Percentiles rank a stretch among this genome's conserved stretches.
Conservation (phyloP, 2,113 vertebrate species). For the Gobiocypris rarus region DNA sequence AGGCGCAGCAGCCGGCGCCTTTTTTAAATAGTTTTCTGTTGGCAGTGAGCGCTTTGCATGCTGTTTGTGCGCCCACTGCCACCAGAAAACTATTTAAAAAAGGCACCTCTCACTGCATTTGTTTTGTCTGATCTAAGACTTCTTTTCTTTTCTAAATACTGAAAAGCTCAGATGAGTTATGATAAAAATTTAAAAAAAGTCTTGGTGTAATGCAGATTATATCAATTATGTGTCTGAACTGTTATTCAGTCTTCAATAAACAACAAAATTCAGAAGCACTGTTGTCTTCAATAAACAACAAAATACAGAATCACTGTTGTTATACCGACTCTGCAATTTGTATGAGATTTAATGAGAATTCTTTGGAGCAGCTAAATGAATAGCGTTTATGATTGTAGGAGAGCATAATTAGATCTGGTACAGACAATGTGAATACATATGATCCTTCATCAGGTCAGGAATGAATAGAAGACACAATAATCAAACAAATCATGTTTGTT, state of each 20-base stretch:
- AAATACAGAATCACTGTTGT: neutral
- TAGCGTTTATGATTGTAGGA: neutral
- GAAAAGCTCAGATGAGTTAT: no score
- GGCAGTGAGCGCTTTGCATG: no score
- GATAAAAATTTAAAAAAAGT: neutral
- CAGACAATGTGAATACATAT: slow-evolving; percentile 13
- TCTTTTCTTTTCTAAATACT: no score
- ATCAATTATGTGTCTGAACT: neutral
- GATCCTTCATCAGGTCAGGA: slow-evolving; percentile 34
- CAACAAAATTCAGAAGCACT: neutral
- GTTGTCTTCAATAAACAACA: neutral
- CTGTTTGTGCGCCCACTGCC: no score
- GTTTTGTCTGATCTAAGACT: no score
- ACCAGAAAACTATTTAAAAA: no score
- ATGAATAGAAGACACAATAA: slow-evolving; percentile 17
- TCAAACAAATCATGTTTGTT: slow-evolving; percentile 29
- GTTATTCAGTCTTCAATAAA: neutral
- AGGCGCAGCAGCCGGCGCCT: no score
- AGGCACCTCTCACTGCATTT: no score
- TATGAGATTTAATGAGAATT: slow-evolving; percentile 3
- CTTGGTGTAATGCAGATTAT: neutral
- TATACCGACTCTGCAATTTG: neutral
- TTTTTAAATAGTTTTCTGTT: no score
- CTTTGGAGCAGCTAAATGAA: neutral
- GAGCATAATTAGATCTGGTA: slow-evolving; percentile 3